These are phyloP conservation scores for Agrypnia vestita DNA, from an alignment of 1,140 invertebrate genomes.

Conservation along the genomic window DNA sequence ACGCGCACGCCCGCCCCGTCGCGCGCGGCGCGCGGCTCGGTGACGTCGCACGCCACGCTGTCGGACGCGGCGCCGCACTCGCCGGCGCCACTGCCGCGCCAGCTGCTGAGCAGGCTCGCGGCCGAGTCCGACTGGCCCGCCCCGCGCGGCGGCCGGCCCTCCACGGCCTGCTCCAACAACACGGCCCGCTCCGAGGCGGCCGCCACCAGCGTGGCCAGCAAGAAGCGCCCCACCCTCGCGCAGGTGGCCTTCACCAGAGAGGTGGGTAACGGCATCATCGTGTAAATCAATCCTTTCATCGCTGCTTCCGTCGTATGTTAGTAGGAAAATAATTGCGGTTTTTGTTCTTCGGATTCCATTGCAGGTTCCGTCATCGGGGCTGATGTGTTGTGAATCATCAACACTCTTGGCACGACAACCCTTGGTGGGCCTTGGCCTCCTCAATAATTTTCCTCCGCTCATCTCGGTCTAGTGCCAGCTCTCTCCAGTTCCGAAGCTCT, in stretches of 20 bases:
- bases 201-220: slow-evolving; percentile 69
- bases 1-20: slow-evolving; percentile 61
- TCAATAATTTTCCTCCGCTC: too few species aligned
- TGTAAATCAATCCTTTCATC: slow-evolving; percentile 64
- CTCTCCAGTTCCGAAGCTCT: too few species aligned
- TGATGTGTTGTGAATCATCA: too few species aligned
- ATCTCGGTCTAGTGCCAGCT: too few species aligned
- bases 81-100: slow-evolving; percentile 57
- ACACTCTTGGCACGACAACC: too few species aligned
- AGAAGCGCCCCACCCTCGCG: slow-evolving; percentile 79
- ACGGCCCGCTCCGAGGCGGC: slow-evolving; percentile 62
- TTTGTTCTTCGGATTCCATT: too few species aligned
- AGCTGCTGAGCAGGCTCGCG: slow-evolving; percentile 63
- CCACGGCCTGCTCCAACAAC: slow-evolving; percentile 71
- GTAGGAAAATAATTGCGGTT: too few species aligned
- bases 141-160: slow-evolving; percentile 64
- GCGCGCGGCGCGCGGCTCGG: slow-evolving; percentile 64
- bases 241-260: slow-evolving; percentile 89
- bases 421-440: too few species aligned
- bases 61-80: slow-evolving; percentile 61
- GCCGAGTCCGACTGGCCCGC: slow-evolving; percentile 60
- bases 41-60: slow-evolving; percentile 65
- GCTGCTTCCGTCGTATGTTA: background rate
- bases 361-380: too few species aligned
- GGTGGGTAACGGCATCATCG: slow-evolving; percentile 84